Conservation (phyloP, 2,797 vertebrate genomes). For the Chelon labrosus region DNA sequence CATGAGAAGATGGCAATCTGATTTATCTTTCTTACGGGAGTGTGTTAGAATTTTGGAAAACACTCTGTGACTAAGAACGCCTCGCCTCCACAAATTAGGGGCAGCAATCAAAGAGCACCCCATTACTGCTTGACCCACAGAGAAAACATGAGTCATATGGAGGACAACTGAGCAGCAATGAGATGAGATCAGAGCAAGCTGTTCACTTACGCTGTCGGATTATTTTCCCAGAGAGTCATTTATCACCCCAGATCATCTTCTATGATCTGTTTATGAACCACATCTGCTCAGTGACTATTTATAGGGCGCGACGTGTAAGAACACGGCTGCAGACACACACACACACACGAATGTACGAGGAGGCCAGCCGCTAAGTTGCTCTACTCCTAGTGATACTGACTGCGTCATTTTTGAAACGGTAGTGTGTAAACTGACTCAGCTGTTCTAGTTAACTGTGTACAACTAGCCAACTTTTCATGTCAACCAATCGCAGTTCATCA, state of each 20-base stretch:
- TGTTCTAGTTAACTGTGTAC: not conserved
- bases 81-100: conserved; percentile 7
- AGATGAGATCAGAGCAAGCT: conserved; percentile 59
- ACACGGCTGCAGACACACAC: conserved; percentile 20
- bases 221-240: conserved; percentile 65
- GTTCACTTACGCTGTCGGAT: conserved; percentile 55
- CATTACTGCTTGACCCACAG: conserved; percentile 32
- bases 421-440: conserved; percentile 18
- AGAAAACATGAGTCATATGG: conserved; percentile 37
- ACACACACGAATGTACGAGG: not conserved
- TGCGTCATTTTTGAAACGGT: conserved; percentile 19
- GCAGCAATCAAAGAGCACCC: conserved; percentile 23
- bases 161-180: conserved; percentile 46
- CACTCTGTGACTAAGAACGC: conserved; percentile 1
- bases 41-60: conserved; percentile 13
- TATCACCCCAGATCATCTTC: conserved; percentile 64
- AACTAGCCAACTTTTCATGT: not conserved
- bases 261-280: conserved; percentile 67
- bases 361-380: conserved; percentile 22
- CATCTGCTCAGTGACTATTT: conserved; percentile 65
- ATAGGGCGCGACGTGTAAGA: conserved; percentile 35
- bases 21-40: conserved; percentile 3
- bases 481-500: not conserved
- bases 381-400: conserved; percentile 7
- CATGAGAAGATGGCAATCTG: not conserved